phyloP scores from a whole-genome alignment of 2,888 invertebrate species.

The Dryobotodes eremita region DNA sequence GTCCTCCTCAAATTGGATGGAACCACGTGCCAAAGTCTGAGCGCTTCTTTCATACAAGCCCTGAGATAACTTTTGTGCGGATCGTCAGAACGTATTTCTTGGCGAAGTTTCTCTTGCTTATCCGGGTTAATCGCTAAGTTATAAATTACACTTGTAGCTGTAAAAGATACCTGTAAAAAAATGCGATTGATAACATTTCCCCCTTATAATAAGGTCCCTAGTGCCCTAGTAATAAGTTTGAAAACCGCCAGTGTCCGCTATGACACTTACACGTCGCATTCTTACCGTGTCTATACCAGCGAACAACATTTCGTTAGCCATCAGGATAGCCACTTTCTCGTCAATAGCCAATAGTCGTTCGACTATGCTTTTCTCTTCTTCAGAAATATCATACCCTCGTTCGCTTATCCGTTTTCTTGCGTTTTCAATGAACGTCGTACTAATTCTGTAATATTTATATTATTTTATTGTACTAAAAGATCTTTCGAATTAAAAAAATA shows the following conservation, averaged over 20 bases:
- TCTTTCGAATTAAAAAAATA: background rate
- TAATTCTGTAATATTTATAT: constrained; percentile 73
- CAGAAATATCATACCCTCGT: constrained; percentile 79
- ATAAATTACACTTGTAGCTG: constrained; percentile 86
- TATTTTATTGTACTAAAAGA: background rate
- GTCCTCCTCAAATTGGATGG: constrained; percentile 82
- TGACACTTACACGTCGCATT: background rate
- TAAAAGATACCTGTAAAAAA: constrained; percentile 82
- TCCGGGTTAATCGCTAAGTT: constrained; percentile 89
- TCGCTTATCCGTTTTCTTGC: constrained; percentile 77
- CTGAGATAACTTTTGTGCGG: constrained; percentile 87
- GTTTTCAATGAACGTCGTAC: constrained; percentile 78
- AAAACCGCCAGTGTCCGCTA: background rate
- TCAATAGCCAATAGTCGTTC: constrained; percentile 92
- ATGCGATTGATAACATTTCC: background rate
- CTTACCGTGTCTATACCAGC: constrained; percentile 94
- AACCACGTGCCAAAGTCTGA: constrained; percentile 85
- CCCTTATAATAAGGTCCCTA: background rate
- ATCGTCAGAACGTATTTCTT: constrained; percentile 78
- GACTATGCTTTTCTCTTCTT: constrained; percentile 91
- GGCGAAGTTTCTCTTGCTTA: constrained; percentile 88
- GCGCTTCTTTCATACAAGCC: constrained; percentile 92
- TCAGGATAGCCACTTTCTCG: constrained; percentile 91
- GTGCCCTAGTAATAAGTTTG: background rate
- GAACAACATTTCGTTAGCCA: constrained; percentile 93